Evolutionary conservation across 2,113 vertebrate genomes (phyloP).

Genomic region (Gulo gulo): DNA sequence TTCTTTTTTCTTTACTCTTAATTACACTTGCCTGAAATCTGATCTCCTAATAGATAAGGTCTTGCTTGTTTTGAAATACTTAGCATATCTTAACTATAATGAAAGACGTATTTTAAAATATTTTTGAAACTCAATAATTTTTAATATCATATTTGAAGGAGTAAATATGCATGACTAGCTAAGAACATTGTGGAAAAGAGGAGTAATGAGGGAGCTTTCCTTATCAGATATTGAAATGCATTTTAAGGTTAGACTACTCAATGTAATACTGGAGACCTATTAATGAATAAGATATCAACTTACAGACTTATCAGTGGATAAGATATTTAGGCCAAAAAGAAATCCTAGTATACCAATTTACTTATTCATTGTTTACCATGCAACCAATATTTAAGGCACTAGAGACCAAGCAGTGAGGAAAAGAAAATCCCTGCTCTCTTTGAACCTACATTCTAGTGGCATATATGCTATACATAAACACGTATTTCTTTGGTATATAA

Average conservation of each 20-base stretch:
- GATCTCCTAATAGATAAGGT: not conserved
- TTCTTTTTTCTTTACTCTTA: not conserved
- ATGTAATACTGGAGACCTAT: not conserved
- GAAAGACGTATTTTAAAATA: not conserved
- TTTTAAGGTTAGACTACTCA: not conserved
- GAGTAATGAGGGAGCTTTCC: not conserved
- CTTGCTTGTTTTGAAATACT: not conserved
- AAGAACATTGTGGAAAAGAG: not conserved
- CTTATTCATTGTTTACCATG: not conserved
- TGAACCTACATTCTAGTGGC: not conserved
- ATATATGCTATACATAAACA: not conserved
- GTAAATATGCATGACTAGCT: not conserved
- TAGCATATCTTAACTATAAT: not conserved
- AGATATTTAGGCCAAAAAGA: not conserved
- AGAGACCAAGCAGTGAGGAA: not conserved
- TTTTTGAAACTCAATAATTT: not conserved
- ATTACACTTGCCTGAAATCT: not conserved
- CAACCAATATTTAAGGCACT: not conserved
- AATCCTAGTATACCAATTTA: not conserved
- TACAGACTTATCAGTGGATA: not conserved
- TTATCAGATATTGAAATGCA: not conserved
- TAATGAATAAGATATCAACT: not conserved
- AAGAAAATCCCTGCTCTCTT: not conserved
- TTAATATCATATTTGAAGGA: not conserved
- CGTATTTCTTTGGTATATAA: not conserved